Base-by-base conservation (phyloP, 2,888 invertebrate genomes). In the Maniola hyperantus region DNA sequence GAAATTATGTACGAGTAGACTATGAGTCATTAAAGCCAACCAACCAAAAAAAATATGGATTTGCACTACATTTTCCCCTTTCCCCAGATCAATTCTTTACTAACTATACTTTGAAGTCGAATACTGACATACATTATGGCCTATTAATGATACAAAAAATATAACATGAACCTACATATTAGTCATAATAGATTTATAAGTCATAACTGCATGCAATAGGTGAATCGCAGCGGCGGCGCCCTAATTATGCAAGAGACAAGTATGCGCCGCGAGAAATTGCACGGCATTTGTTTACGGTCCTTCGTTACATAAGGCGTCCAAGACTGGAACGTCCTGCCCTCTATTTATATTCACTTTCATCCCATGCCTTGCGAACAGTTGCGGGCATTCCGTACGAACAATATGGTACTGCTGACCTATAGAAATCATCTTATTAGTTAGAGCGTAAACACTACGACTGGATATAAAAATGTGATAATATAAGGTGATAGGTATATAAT, bases 301-400 rank as follows among this genome's bases (percentile, higher is more conserved):
- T 76, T 75, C 67, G 82, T 89, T 89, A 85, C 85, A 87, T 89
- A 87, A 89, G 83, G 76, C 80, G 83, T 80, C 82, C 82, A 82
- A 83, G 80, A 82, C 79, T 76, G 74, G 77, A 77, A 73, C 74
- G 76, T 81, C 82, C 81, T 79, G 78, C 77, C 75, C 77, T 83
- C 85, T 87, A 88, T 89, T 89, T 87, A 88, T 88, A 87, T 86
- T 88, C 84, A 83, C 84, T 88, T 88, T 85, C 87, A 85, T 85
- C 84, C 83, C 80, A 55, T 62, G 48, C 53, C 26, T 26, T 20
- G 50, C 46, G 42, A 20, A 7, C 62, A 6, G 39, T 42, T 53
- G 36, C 57, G 42, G 20, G 13, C 55, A 42, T 57, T 57, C 20
- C 57, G 11, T 7, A 15, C 20, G 5, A 61, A 58, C 34, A 46